Evolutionary conservation across 2,888 invertebrate genomes (phyloP).

Genomic region (Cheilosia impressa): DNA sequence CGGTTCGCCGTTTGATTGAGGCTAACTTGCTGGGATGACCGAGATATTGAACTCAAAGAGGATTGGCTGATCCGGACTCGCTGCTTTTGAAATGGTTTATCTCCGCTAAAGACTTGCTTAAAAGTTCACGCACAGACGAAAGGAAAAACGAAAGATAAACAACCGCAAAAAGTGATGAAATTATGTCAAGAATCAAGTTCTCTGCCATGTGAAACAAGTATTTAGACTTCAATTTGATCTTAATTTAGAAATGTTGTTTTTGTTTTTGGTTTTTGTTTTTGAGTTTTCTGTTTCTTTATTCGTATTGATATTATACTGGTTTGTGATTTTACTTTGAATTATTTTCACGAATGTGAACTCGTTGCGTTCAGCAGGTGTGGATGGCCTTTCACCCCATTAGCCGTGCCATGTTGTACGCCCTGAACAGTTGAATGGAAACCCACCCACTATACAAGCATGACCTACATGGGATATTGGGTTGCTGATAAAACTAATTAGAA

Average conservation of each 20-base stretch:
- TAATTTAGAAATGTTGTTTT: constrained; percentile 10
- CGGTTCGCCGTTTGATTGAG: constrained; percentile 1
- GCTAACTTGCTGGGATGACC: constrained; percentile 15
- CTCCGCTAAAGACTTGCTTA: constrained; percentile 65
- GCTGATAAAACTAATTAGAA: neutral
- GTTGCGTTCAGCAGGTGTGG: neutral
- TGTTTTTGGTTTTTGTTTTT: neutral
- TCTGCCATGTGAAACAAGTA: constrained; percentile 46
- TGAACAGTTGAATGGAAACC: too few species aligned
- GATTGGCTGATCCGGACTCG: constrained; percentile 13
- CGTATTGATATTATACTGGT: neutral
- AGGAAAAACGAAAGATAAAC: constrained; percentile 17
- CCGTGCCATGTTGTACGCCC: neutral
- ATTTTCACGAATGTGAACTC: neutral
- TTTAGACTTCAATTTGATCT: constrained; percentile 34
- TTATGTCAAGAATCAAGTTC: constrained; percentile 59
- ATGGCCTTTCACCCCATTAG: neutral
- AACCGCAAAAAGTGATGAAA: constrained; percentile 32
- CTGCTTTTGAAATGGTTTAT: constrained; percentile 14
- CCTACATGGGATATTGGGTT: too few species aligned
- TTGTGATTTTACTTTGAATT: neutral
- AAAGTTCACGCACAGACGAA: constrained; percentile 17
- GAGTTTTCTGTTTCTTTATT: neutral
- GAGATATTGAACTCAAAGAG: constrained; percentile 51
- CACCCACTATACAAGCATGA: too few species aligned